Percentiles rank a stretch among this genome's conserved stretches.
Evolutionary conservation across 2,888 invertebrate genomes (phyloP).

Genomic region (Desoria tigrina): DNA sequence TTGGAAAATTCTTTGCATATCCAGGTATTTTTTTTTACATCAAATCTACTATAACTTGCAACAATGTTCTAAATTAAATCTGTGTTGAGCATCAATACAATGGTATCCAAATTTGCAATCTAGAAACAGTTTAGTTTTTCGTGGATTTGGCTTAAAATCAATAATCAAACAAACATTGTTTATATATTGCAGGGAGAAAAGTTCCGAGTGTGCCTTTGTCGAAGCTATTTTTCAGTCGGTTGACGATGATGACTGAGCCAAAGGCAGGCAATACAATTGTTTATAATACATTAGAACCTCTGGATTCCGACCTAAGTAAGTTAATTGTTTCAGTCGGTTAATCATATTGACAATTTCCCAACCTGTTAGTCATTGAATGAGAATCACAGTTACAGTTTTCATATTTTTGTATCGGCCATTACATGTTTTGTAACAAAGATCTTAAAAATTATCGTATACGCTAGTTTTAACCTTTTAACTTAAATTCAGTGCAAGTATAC

Average conservation of each 20-base stretch:
- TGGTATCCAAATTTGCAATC: too few species aligned
- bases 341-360: too few species aligned
- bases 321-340: background rate
- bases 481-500: background rate
- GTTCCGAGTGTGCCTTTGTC: conserved; percentile 38
- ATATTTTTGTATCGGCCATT: too few species aligned
- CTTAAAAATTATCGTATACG: too few species aligned
- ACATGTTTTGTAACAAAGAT: too few species aligned
- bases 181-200: conserved; percentile 36
- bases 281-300: conserved; percentile 23
- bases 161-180: too few species aligned
- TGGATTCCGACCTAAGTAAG: conserved; percentile 46
- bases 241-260: conserved; percentile 41
- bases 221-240: conserved; percentile 44
- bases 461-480: background rate
- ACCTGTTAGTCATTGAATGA: too few species aligned
- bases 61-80: conserved; percentile 9
- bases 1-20: conserved; percentile 47
- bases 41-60: too few species aligned
- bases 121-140: too few species aligned
- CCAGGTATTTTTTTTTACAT: conserved; percentile 39
- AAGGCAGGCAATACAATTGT: conserved; percentile 5
- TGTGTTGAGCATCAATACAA: conserved; percentile 5
- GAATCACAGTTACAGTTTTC: too few species aligned
- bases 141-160: too few species aligned